Evolutionary conservation across 2,113 vertebrate species (phyloP), one percentile per base, ranked within the genome.

Genomic region (Phoenicopterus ruber): DNA sequence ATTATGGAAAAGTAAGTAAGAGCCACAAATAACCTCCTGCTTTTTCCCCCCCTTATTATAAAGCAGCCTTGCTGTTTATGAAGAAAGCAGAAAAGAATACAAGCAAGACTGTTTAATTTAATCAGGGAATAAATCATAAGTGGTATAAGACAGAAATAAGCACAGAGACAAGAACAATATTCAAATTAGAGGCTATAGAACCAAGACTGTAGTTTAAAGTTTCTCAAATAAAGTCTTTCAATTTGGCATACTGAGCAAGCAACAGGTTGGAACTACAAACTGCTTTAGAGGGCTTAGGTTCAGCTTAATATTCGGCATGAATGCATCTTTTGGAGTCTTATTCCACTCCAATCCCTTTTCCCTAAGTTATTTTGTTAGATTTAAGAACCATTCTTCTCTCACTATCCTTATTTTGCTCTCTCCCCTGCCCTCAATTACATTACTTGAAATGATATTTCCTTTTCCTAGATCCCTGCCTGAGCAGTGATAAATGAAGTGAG

Each of bases 401-500:
- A 87, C 61, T 78, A 12, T 62, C 77, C 82, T 86, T 85, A 88
- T 44, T 78, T 93, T 8, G 0, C 24, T 82, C 22, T 90, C 32
- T 85, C 62, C 11, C 11, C 29, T 72, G 67, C 21, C 73, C 82
- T 6, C 22, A 88, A 40, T 91, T 80, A 70, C 69, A 57, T 70
- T 96, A 69, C 66, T 86, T 96, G 69, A 94, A 97, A 74, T 76
- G 31, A 95, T 91, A 88, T 77, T 96, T 98, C 78, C 69, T 93
- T 87, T 69, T 93, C 42, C 19, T 92, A 31, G 1, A 52, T 94
- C 76, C 83, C 47, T 95, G 83, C 66, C 69, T 93, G n/a, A 95
- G 46, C 73, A 88, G 63, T 97, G 96, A 98, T 97, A 98, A 97
- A 96, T 96, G 92, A 97, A 81, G 76, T 91, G 93, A 96, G 49